Evolutionary conservation across 2,113 vertebrate species (phyloP), one percentile per base, ranked within the genome.

Genomic region (Syngnathus scovelli): DNA sequence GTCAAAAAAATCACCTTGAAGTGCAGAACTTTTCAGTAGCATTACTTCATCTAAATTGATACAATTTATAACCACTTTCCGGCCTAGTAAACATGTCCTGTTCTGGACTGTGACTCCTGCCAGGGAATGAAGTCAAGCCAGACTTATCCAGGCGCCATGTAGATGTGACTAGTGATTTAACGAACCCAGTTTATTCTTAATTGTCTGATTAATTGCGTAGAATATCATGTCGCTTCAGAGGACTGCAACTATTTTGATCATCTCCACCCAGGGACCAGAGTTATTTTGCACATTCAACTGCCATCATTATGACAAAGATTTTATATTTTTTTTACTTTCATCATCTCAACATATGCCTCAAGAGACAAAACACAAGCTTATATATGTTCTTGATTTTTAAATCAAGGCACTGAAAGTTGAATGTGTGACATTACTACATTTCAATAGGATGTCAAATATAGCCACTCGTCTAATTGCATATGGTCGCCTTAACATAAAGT

Each of bases 251-350:
- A 12, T 43, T 56, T 27, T 41, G 15, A 55, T 39, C 43, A 44
- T 60, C 58, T 37, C 61, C 37, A 56, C 23, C 5, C 0, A 62
- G 39, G 27, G 62, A 59, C 39, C n/a, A 13, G 7, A 68, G 33
- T 48, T 46, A 43, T 41, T 70, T 70, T 74, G 13, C 36, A 60
- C 37, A n/a, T 56, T 58, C 19, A 63, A 58, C 69, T 60, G 59
- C 61, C 76, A 74, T 69, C n/a, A 63, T 19, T 59, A 19, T 61
- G 38, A 68, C 36, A 75, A 55, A 55, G 58, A 69, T 4, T 58
- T 23, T 52, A n/a, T n/a, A n/a, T 36, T n/a, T 72, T 66, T 4
- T 58, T 23, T 52, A 41, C 23, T 72, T 66, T 72, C 39, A 67
- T 76, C 43, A 39, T 39, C 54, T 13, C 54, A 27, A 12, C 23